Percentiles rank a stretch among this genome's conserved stretches.
phyloP scores from a whole-genome alignment of 2,113 vertebrate species.

The Oncorhynchus tshawytscha region DNA sequence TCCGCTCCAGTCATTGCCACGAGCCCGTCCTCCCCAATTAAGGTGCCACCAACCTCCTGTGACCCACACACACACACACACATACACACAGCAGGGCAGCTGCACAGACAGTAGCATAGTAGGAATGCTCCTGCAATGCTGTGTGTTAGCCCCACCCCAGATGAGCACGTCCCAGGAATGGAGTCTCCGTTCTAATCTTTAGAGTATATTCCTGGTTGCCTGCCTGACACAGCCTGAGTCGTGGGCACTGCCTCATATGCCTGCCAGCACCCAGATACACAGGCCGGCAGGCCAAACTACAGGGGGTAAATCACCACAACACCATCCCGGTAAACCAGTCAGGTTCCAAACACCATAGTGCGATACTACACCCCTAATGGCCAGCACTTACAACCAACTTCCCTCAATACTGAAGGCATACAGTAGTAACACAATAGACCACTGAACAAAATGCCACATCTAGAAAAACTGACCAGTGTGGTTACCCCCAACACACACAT shows the following conservation, averaged over 20 bases:
- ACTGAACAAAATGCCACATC: not conserved
- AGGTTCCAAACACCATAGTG: too few relatives aligned
- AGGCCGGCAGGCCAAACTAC: not conserved
- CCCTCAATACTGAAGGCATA: not conserved
- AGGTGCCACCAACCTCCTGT: too few relatives aligned
- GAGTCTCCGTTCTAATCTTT: slow-evolving; percentile 42
- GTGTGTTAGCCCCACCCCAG: slow-evolving; percentile 33
- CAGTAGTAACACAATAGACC: not conserved
- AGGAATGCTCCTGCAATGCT: not conserved
- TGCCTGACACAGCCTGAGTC: not conserved
- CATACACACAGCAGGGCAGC: not conserved
- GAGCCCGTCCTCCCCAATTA: accelerated
- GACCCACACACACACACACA: slow-evolving; percentile 1
- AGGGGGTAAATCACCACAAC: too few relatives aligned
- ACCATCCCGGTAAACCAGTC: too few relatives aligned
- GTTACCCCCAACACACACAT: too few relatives aligned
- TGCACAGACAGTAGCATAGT: not conserved
- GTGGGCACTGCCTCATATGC: not conserved
- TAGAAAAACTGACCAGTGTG: too few relatives aligned
- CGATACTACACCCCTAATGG: too few relatives aligned
- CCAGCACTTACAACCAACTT: not conserved
- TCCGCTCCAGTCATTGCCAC: too few relatives aligned
- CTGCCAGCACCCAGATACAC: slow-evolving; percentile 4
- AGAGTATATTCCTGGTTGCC: not conserved
- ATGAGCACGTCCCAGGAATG: slow-evolving; percentile 17